Evolutionary conservation across 53 echinoderm and acorn worm genomes (phyloP), one percentile per base, ranked within the genome.

Genomic region (Arbacia lixula): DNA sequence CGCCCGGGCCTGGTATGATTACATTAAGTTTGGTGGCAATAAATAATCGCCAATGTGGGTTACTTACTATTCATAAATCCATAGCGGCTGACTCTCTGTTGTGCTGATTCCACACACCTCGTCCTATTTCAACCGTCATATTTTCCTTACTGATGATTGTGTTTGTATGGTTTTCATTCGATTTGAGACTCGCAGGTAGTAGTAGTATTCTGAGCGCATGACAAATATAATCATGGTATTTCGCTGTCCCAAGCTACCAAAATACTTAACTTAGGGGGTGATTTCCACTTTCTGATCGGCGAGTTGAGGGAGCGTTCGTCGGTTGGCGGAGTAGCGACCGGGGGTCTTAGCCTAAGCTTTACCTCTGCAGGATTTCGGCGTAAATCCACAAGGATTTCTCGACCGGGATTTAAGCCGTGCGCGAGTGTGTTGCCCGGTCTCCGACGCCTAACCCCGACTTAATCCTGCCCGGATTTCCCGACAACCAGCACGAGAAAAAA

Each of bases 401-500:
- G 36, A 30, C 25, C 30, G 29, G 82, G 50, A 43, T 81, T 31
- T 31, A 34, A 12, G 4, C 31, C n/a, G n/a, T 34, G 39, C n/a
- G 33, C 64, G 50, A 64, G 63, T 79, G 79, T 79, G 82, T 46
- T 41, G 12, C 6, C 32, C 9, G 30, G 43, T 12, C 43, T 50
- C 82, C 64, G 17, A 46, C 60, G 26, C 42, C 76, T 81, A 81
- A 81, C 63, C 82, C 82, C 50, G 64, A 28, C 50, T 32, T 81
- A 81, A 81, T 81, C 82, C 82, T 30, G 30, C 65, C 82, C 64
- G 82, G 82, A 81, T 81, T 81, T 63, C 64, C 42, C 62, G 64
- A 77, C 37, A 77, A 58, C 58, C 37, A 77, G 58, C 14, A 57
- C 43, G 53, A 74, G 60, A 64, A 62, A 41, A 81, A 81, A 63